Conservation (phyloP, 2,797 vertebrate species). For the Diceros bicornis region DNA sequence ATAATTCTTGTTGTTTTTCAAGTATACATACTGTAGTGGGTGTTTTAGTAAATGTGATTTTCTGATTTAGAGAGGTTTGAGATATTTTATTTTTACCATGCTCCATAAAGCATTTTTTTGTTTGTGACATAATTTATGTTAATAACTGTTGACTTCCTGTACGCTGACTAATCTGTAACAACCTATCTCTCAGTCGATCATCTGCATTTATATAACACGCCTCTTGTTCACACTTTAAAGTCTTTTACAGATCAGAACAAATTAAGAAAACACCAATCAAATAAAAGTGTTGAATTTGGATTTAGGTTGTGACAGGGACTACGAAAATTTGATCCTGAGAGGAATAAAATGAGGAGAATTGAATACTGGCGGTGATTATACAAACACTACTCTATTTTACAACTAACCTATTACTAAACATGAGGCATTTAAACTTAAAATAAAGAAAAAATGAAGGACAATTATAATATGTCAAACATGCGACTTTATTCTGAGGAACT, state of each 20-base stretch:
- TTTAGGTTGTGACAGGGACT: not conserved
- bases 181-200: not conserved
- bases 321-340: not conserved
- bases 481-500: not conserved
- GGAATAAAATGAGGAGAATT: not conserved
- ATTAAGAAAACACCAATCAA: slow-evolving; percentile 60
- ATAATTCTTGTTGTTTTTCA: not conserved
- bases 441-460: not conserved
- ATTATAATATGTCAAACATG: not conserved
- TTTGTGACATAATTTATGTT: not conserved
- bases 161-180: not conserved
- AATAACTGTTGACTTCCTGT: not conserved
- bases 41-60: not conserved
- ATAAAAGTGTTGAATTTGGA: slow-evolving; percentile 63
- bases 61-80: not conserved
- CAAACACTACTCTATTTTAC: not conserved
- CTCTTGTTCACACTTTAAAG: not conserved
- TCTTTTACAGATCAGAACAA: slow-evolving; percentile 59
- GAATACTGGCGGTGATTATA: not conserved
- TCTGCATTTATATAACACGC: slow-evolving; percentile 31
- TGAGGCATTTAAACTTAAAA: slow-evolving; percentile 22
- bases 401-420: not conserved
- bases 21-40: not conserved
- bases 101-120: not conserved
- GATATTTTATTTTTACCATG: not conserved